These are phyloP conservation scores for Struthio camelus DNA, from an alignment of 2,113 vertebrate genomes.

Conservation along the genomic window DNA sequence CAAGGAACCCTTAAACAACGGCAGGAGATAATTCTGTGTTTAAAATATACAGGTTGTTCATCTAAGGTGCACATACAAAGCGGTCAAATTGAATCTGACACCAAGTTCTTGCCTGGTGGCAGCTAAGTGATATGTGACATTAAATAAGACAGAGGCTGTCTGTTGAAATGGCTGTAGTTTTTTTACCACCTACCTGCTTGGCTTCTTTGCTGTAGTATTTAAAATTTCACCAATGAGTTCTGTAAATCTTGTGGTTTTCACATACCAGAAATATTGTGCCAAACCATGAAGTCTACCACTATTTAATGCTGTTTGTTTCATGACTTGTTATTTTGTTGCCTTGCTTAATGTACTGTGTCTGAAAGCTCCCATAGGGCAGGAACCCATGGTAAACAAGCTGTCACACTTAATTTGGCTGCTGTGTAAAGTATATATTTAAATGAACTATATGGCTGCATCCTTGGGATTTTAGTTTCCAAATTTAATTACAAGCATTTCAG, in stretches of 20 bases:
- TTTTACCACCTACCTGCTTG: not conserved
- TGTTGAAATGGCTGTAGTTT: not conserved
- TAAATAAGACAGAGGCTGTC: not conserved
- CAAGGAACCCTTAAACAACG: not conserved
- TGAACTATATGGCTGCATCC: not conserved
- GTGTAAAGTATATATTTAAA: not conserved
- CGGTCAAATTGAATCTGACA: not conserved
- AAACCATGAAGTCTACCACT: not conserved
- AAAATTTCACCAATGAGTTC: not conserved
- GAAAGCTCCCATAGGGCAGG: conserved; percentile 23
- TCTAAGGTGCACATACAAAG: not conserved
- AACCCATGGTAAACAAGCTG: conserved; percentile 41
- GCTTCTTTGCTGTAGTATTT: not conserved
- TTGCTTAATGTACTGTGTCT: conserved; percentile 35
- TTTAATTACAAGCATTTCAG: not conserved
- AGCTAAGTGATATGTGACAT: not conserved
- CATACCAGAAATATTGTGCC: not conserved
- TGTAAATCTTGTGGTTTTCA: not conserved
- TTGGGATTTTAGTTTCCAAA: not conserved
- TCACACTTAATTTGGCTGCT: conserved; percentile 33
- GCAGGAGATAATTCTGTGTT: not conserved
- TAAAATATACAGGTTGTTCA: not conserved
- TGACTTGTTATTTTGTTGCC: not conserved
- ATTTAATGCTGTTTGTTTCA: not conserved
- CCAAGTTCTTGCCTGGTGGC: not conserved